Conservation (phyloP, 2,113 vertebrate species). For the Coregonus clupeaformis region DNA sequence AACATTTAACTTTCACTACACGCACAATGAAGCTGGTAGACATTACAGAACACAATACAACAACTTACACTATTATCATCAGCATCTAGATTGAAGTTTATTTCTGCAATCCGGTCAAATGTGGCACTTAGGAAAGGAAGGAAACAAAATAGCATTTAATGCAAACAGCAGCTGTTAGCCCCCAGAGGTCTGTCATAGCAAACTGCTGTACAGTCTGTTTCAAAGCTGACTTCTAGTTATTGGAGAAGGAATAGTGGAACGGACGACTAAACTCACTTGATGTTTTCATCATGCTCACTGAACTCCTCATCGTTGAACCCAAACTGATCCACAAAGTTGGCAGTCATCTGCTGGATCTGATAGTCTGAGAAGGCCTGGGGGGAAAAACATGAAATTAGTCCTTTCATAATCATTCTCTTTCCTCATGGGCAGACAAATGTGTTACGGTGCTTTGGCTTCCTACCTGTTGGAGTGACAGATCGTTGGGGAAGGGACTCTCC, state of each 20-base stretch:
- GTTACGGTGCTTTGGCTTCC: not conserved
- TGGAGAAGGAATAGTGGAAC: not conserved
- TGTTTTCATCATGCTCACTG: slow-evolving; percentile 92
- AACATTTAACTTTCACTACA: not conserved
- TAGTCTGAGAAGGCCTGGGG: slow-evolving; percentile 93
- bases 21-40: not conserved
- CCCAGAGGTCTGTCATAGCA: not conserved
- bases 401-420: slow-evolving; percentile 28
- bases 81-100: slow-evolving; percentile 90
- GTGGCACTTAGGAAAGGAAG: slow-evolving; percentile 74
- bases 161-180: slow-evolving; percentile 1
- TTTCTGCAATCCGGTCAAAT: slow-evolving; percentile 94
- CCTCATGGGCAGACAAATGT: not conserved
- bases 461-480: slow-evolving; percentile 94
- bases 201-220: not conserved
- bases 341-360: slow-evolving; percentile 98
- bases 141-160: not conserved
- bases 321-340: slow-evolving; percentile 96
- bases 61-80: slow-evolving; percentile 92
- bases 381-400: not conserved
- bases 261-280: slow-evolving; percentile 78
- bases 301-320: slow-evolving; percentile 98
- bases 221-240: not conserved
- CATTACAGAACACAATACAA: not conserved
- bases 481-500: slow-evolving; percentile 89